Evolutionary conservation across 2,113 vertebrate genomes (phyloP).

Genomic region (Poicephalus meyeri): DNA sequence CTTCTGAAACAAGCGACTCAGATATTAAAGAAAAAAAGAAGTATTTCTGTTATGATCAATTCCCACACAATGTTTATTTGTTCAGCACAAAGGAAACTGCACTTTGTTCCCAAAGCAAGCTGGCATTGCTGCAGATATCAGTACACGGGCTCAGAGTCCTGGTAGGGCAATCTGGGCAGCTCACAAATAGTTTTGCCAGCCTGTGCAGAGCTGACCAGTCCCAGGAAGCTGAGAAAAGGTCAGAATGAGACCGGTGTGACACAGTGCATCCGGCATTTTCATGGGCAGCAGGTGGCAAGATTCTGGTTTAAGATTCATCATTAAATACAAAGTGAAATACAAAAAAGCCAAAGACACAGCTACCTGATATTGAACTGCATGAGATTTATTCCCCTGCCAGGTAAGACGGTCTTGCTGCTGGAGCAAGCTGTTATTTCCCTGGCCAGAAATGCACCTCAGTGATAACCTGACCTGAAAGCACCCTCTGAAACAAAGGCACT

Average conservation of each 20-base stretch:
- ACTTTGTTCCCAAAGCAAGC: constrained; percentile 3
- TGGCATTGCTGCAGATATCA: fast-evolving
- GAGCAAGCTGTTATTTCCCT: background rate
- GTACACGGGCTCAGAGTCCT: background rate
- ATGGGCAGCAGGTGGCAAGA: background rate
- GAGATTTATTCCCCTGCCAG: background rate
- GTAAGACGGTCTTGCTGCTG: fast-evolving
- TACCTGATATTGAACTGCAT: background rate
- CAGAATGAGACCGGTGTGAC: background rate
- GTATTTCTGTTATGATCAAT: background rate
- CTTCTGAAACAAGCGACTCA: background rate
- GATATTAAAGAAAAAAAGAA: background rate
- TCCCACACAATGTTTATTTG: constrained; percentile 3
- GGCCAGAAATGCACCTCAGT: background rate
- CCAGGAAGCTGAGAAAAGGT: background rate
- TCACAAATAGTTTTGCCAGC: background rate
- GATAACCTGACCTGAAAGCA: background rate
- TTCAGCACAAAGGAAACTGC: constrained; percentile 15
- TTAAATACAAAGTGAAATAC: background rate
- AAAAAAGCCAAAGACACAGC: background rate
- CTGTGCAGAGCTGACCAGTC: background rate
- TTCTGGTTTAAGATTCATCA: background rate
- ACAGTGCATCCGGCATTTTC: background rate
- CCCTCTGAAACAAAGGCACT: constrained; percentile 10
- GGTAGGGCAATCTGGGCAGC: background rate